A percentile compares a stretch with the other conserved stretches of the same genome.
These are phyloP conservation scores for Neotoxoptera formosana DNA, from an alignment of 1,140 invertebrate species.

Conservation along the genomic window DNA sequence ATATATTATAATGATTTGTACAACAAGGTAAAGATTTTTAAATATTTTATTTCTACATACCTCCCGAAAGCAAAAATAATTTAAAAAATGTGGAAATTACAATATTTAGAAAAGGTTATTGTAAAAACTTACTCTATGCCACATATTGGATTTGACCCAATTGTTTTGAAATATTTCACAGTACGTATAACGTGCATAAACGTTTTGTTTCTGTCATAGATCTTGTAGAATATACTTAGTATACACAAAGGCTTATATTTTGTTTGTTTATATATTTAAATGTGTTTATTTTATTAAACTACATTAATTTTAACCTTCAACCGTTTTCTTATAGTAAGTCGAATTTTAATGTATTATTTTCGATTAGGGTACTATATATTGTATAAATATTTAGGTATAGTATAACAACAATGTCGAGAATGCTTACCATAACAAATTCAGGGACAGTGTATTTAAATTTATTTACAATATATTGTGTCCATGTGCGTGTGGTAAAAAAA, in stretches of 20 bases:
- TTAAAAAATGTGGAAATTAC: not conserved
- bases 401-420: not conserved
- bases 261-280: not conserved
- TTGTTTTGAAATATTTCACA: not conserved
- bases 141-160: not conserved
- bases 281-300: not conserved
- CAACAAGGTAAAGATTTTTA: not conserved
- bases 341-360: not conserved
- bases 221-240: not conserved
- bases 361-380: not conserved
- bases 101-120: not conserved
- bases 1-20: not conserved
- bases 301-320: not conserved
- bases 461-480: not conserved
- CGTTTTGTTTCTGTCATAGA: not conserved
- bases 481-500: not conserved
- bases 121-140: not conserved
- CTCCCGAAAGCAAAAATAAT: not conserved
- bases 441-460: not conserved
- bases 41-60: not conserved
- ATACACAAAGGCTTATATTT: not conserved
- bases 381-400: constrained; percentile 24
- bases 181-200: not conserved
- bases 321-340: not conserved
- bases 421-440: not conserved